Evolutionary conservation across 35 echinoderm and acorn worm species (phyloP).

Genomic region (Patiria miniata): DNA sequence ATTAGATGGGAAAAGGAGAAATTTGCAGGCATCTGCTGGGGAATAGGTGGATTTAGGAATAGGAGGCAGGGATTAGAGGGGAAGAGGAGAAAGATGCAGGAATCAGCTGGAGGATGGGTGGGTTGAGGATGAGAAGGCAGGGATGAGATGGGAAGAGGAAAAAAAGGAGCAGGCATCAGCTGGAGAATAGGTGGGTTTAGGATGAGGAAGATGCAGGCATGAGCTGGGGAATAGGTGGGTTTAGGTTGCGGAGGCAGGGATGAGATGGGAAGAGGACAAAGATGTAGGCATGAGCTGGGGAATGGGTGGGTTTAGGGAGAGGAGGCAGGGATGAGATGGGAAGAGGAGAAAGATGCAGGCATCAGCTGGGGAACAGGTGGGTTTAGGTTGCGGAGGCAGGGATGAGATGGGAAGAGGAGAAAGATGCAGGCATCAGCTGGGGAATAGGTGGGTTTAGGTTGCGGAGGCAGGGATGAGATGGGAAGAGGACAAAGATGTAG

Average conservation of each 20-base stretch:
- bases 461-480: background rate
- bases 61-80: too few relatives aligned
- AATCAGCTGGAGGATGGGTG: conserved; percentile 66
- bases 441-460: conserved; percentile 82
- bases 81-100: too few relatives aligned
- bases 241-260: conserved; percentile 27
- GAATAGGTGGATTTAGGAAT: too few relatives aligned
- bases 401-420: conserved; percentile 30
- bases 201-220: too few relatives aligned
- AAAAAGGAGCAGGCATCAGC: conserved; percentile 53
- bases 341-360: conserved; percentile 48
- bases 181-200: conserved; percentile 95
- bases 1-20: conserved; percentile 34
- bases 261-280: conserved; percentile 32
- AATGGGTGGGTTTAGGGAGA: conserved; percentile 79
- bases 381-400: background rate
- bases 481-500: conserved; percentile 45
- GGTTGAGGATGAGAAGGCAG: conserved; percentile 50
- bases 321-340: conserved; percentile 5
- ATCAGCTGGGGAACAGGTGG: conserved; percentile 90
- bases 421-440: conserved; percentile 68
- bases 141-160: conserved; percentile 42
- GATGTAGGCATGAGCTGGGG: conserved; percentile 76
- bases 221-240: too few relatives aligned
- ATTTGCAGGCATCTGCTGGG: conserved; percentile 70